These are phyloP conservation scores for Orussus abietinus DNA, from an alignment of 1,140 invertebrate genomes.

Conservation along the genomic window DNA sequence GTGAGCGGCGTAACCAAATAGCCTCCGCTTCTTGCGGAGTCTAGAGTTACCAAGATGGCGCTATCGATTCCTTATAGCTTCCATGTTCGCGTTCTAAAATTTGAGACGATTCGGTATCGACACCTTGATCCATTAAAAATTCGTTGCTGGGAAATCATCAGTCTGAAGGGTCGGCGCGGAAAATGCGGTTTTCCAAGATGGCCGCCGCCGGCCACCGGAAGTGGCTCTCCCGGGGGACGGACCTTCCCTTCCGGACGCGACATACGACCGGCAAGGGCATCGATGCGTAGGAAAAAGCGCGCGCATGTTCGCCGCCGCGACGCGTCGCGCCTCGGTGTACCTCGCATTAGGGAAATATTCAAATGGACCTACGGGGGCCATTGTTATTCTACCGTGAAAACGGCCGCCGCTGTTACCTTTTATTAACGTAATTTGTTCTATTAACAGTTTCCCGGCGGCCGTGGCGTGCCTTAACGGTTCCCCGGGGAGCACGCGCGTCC, in stretches of 20 bases:
- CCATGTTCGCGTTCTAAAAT: too few species aligned
- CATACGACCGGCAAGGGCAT: conserved; percentile 38
- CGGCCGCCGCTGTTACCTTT: conserved; percentile 44
- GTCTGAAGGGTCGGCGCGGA: too few species aligned
- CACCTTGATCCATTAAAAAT: too few species aligned
- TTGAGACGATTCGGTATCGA: too few species aligned
- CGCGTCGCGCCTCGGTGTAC: conserved; percentile 9
- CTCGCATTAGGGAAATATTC: conserved; percentile 44
- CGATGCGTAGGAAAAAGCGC: conserved; percentile 45
- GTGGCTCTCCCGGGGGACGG: too few species aligned
- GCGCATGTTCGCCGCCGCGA: conserved; percentile 33
- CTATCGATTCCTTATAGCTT: too few species aligned
- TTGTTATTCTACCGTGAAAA: conserved; percentile 50
- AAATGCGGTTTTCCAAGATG: too few species aligned
- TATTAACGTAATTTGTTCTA: conserved; percentile 47
- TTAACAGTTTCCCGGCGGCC: conserved; percentile 38
- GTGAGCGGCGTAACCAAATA: conserved; percentile 12
- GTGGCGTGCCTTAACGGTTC: conserved; percentile 8
- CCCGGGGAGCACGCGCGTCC: too few species aligned
- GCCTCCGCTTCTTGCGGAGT: too few species aligned
- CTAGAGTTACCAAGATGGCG: too few species aligned
- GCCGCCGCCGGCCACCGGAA: too few species aligned
- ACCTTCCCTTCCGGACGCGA: conserved; percentile 35
- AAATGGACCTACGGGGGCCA: conserved; percentile 37
- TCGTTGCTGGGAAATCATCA: too few species aligned